These are phyloP conservation scores for Chelonia mydas DNA, from an alignment of 2,797 vertebrate species.

Conservation along the genomic window DNA sequence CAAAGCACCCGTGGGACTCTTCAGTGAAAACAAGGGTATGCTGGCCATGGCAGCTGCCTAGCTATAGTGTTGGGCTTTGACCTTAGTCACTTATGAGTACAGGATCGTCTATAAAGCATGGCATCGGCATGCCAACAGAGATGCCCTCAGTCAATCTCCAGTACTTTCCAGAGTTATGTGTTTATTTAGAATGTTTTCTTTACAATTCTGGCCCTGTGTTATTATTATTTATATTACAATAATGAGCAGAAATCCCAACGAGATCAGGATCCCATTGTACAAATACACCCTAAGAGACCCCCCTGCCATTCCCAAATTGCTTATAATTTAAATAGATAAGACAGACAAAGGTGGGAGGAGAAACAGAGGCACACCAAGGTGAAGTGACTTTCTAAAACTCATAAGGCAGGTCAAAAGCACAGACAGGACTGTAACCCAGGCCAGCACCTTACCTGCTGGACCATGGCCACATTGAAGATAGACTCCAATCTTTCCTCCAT, in stretches of 20 bases:
- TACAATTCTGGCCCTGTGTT: background rate
- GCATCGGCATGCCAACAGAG: background rate
- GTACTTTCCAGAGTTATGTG: background rate
- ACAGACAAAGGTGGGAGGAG: background rate
- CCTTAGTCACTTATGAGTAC: background rate
- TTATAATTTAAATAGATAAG: background rate
- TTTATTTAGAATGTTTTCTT: background rate
- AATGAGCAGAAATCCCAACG: background rate
- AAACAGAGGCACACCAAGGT: background rate
- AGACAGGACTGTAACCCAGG: background rate
- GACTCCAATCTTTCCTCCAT: background rate
- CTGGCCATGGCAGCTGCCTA: background rate
- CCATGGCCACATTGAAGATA: background rate
- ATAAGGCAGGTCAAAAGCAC: background rate
- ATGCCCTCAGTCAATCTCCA: background rate
- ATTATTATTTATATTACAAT: background rate
- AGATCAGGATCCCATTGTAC: background rate
- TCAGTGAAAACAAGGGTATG: background rate
- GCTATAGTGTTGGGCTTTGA: background rate
- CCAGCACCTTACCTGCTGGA: background rate
- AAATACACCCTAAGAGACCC: background rate
- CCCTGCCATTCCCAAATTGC: background rate
- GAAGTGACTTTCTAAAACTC: background rate
- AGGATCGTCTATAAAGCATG: background rate
- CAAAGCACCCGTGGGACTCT: background rate